Conservation (phyloP, 2,888 invertebrate species). For the Venustoraphidia nigricollis region DNA sequence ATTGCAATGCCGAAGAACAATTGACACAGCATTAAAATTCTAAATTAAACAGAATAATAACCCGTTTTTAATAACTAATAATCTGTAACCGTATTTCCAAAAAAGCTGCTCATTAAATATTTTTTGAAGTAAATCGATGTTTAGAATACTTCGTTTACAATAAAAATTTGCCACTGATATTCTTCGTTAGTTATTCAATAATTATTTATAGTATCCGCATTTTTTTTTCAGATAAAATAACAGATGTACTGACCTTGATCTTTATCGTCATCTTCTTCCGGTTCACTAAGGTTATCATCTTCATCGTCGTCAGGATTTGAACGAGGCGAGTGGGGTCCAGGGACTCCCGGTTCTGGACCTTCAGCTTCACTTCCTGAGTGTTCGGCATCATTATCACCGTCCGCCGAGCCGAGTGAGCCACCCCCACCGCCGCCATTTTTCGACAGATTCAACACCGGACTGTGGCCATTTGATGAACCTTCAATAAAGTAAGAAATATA, state of each 20-base stretch:
- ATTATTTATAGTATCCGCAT: too few species aligned
- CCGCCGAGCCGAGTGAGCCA: constrained; percentile 41
- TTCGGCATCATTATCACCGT: constrained; percentile 44
- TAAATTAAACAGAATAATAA: too few species aligned
- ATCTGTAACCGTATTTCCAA: too few species aligned
- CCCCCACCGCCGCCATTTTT: constrained; percentile 74
- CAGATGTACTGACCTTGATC: constrained; percentile 51
- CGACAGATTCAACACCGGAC: constrained; percentile 82
- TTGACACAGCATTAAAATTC: too few species aligned
- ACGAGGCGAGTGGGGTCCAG: constrained; percentile 40
- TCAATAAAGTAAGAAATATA: constrained; percentile 20
- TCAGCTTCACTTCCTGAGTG: constrained; percentile 48
- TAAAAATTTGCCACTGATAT: too few species aligned
- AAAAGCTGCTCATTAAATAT: too few species aligned
- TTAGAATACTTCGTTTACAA: too few species aligned
- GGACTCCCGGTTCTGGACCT: constrained; percentile 33
- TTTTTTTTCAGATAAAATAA: not conserved
- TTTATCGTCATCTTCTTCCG: constrained; percentile 71
- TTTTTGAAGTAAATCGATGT: too few species aligned
- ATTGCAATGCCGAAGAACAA: too few species aligned
- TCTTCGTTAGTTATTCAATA: constrained; percentile 3
- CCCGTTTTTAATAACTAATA: too few species aligned
- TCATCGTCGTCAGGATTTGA: constrained; percentile 65
- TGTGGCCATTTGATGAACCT: constrained; percentile 79
- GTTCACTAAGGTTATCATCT: constrained; percentile 76